A percentile compares a stretch with the other conserved stretches of the same genome.
Conservation (phyloP, 2,888 invertebrate species). For the Gymnocheta viridis region DNA sequence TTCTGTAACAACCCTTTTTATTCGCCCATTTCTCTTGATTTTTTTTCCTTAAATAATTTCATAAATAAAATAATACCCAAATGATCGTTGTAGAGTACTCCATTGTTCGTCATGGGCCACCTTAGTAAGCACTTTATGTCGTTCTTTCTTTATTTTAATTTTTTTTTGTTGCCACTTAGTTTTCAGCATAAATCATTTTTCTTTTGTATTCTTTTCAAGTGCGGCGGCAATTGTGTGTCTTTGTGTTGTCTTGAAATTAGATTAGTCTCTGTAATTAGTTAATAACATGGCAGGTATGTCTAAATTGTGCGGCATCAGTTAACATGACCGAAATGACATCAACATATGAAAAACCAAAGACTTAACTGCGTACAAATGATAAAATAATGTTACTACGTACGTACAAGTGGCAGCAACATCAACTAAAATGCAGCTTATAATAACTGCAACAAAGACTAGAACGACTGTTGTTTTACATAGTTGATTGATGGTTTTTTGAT, state of each 20-base stretch:
- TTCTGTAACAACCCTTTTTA: too few species aligned
- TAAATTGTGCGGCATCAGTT: slow-evolving; percentile 69
- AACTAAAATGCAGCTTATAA: slow-evolving; percentile 2
- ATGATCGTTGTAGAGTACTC: not conserved
- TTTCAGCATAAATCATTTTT: slow-evolving; percentile 67
- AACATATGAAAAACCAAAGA: not conserved
- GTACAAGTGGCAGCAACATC: slow-evolving; percentile 4
- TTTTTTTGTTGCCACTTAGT: slow-evolving; percentile 1
- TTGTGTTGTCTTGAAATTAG: slow-evolving; percentile 74
- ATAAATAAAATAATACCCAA: too few species aligned
- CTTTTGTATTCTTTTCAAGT: slow-evolving; percentile 67
- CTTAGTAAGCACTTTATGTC: not conserved
- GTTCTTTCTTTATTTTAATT: not conserved
- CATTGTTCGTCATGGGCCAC: not conserved
- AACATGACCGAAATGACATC: slow-evolving; percentile 63
- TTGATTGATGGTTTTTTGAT: slow-evolving; percentile 80
- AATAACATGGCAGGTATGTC: slow-evolving; percentile 79
- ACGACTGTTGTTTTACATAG: slow-evolving; percentile 71
- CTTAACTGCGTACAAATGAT: slow-evolving; percentile 35
- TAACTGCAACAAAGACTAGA: slow-evolving; percentile 45
- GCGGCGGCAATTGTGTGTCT: slow-evolving; percentile 72
- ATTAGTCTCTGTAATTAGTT: slow-evolving; percentile 81
- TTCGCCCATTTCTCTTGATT: too few species aligned
- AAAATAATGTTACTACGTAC: not conserved
- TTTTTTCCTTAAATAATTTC: too few species aligned